Base-by-base conservation (phyloP, 30 jellyfish, hydroid and myxozoan species). In the Aurelia aurita region DNA sequence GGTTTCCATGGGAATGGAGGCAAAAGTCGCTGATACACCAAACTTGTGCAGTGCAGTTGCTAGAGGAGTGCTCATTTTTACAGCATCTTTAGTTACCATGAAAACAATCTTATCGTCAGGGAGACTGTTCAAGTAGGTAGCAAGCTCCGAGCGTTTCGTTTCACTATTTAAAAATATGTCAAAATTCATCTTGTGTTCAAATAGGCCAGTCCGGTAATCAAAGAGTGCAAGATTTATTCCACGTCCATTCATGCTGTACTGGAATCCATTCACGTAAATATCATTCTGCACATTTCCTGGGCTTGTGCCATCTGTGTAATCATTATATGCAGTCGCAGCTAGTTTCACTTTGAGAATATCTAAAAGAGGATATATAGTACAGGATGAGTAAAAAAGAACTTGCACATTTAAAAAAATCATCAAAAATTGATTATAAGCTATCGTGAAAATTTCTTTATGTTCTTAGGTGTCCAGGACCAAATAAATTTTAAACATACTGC, bases 191-290 rank as follows among this genome's bases (percentile, higher is more conserved):
- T n/a, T 26, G 28, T 53, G 58, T 49, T 79, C 90, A 2, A 79
- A 60, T 18, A 79, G 22, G 58, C 82, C 70, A 65, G 82, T 79
- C 32, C 74, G 77, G 44, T 60, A 63, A 54, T 79, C 90, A 47
- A 79, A 64, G 10, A 79, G 60, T 22, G 44, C 90, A 13, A 79
- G 26, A 59, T 79, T 79, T 10, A 79, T 45, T 16, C 90, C 90
- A 3, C 82, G 53, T 2, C 5, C 15, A 34, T 79, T 44, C 22
- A 3, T 12, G 19, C 82, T 79, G 82, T 79, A 79, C 63, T 79
- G 90, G 57, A 63, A 64, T 61, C 90, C 90, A 65, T 79, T 79
- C 44, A 79, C 90, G 23, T 6, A 20, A 0, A 79, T 65, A 34
- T 79, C 74, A 20, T 72, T 81, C 34, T 47, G 63, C 20, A 72